phyloP scores from a whole-genome alignment of 1,140 invertebrate genomes.

The Tyrophagus putrescentiae region DNA sequence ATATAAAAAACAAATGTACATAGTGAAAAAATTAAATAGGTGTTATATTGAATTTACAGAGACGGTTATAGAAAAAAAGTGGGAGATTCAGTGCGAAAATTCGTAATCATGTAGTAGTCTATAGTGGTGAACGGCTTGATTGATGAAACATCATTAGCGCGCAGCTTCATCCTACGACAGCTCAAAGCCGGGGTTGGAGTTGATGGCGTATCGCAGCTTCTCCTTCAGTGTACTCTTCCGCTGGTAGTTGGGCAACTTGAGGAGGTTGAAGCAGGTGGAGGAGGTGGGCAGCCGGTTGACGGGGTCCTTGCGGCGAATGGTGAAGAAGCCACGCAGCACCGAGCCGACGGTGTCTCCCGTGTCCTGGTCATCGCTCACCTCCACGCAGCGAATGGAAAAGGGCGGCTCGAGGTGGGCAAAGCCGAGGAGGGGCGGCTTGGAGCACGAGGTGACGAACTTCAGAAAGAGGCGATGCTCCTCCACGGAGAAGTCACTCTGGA shows the following conservation, averaged over 20 bases:
- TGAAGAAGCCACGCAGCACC: conserved; percentile 93
- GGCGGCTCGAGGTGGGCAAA: conserved; percentile 94
- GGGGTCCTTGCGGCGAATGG: conserved; percentile 86
- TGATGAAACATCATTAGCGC: too few relatives aligned
- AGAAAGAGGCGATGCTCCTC: conserved; percentile 83
- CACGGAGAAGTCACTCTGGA: conserved; percentile 84
- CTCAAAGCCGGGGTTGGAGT: conserved; percentile 96
- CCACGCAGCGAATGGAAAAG: conserved; percentile 84
- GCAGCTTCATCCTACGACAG: too few relatives aligned
- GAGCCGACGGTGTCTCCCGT: conserved; percentile 89
- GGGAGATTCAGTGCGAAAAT: too few relatives aligned
- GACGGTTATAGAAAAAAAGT: too few relatives aligned
- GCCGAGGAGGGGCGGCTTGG: conserved; percentile 87
- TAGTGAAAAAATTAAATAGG: too few relatives aligned
- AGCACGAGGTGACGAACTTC: conserved; percentile 99
- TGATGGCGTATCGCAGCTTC: conserved; percentile 91
- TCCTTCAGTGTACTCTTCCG: conserved; percentile 85
- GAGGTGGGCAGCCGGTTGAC: conserved; percentile 89
- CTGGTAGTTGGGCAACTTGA: conserved; percentile 97
- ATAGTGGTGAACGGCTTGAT: too few relatives aligned
- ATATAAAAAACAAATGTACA: too few relatives aligned
- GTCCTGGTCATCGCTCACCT: conserved; percentile 41
- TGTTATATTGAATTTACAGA: too few relatives aligned
- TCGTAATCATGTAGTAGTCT: too few relatives aligned
- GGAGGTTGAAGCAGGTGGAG: conserved; percentile 96